A percentile compares a stretch with the other conserved stretches of the same genome.
phyloP scores from a whole-genome alignment of 2,113 vertebrate species.

The Rallus limicola region DNA sequence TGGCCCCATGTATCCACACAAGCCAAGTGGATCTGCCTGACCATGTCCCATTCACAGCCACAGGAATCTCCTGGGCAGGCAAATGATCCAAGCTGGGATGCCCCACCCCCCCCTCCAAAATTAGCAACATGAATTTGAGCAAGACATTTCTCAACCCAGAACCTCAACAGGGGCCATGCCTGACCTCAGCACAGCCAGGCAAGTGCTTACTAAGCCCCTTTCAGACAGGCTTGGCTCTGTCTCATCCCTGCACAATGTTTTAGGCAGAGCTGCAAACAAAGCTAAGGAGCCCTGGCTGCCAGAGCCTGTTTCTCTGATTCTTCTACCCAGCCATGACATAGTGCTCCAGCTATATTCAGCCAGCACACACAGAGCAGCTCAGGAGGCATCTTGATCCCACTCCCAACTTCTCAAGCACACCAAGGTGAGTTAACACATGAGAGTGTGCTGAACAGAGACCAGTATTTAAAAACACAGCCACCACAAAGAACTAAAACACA shows the following conservation, averaged over 20 bases:
- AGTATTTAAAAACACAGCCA: neutral
- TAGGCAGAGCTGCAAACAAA: neutral
- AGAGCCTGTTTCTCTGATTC: neutral
- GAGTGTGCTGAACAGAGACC: neutral
- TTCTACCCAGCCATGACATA: neutral
- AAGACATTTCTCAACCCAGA: neutral
- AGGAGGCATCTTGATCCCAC: neutral
- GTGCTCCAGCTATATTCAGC: neutral
- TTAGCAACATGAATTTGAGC: neutral
- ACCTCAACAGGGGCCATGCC: neutral
- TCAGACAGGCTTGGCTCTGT: neutral
- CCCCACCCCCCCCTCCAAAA: neutral
- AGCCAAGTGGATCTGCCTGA: neutral
- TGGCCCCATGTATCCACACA: neutral
- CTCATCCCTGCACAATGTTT: neutral
- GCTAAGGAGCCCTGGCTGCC: neutral
- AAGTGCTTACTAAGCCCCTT: neutral
- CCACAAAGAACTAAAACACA: neutral
- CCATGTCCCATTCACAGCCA: neutral
- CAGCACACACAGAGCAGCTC: neutral
- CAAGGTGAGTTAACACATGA: neutral
- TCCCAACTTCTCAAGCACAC: neutral
- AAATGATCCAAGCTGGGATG: neutral
- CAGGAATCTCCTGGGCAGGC: neutral
- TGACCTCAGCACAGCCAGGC: neutral